Conservation (phyloP, 2,888 invertebrate species). For the Hecatera dysodea region DNA sequence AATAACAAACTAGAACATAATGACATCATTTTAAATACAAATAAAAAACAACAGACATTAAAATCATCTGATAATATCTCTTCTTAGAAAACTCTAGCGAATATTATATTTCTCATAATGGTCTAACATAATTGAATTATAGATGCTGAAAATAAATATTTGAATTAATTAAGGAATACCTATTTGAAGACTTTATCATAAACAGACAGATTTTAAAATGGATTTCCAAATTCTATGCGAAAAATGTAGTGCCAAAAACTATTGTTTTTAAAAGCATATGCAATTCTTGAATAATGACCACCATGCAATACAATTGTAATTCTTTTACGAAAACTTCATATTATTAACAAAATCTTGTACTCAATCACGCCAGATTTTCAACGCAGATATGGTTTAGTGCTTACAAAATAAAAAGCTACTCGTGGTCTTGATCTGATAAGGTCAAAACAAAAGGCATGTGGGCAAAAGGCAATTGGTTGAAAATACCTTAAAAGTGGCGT, state of each 20-base stretch:
- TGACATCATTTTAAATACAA: conserved; percentile 17
- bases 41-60: conserved; percentile 35
- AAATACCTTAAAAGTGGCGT: conserved; percentile 44
- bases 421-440: conserved; percentile 59
- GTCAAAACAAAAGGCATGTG: conserved; percentile 53
- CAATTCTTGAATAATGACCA: conserved; percentile 22
- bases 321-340: conserved; percentile 34
- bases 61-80: conserved; percentile 44
- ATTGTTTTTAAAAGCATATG: not conserved
- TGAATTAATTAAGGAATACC: conserved; percentile 12
- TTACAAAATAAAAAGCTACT: conserved; percentile 54
- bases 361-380: conserved; percentile 46
- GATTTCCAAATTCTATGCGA: not conserved
- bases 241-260: not conserved
- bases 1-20: conserved; percentile 29
- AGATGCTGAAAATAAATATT: conserved; percentile 23
- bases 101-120: conserved; percentile 54
- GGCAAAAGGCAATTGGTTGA: conserved; percentile 56
- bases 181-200: no score
- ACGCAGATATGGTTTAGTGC: conserved; percentile 48
- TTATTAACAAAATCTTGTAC: conserved; percentile 39
- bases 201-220: not conserved
- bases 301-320: conserved; percentile 37
- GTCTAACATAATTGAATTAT: conserved; percentile 33
- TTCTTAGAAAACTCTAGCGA: conserved; percentile 31